Evolutionary conservation across 1,140 invertebrate species (phyloP).

Genomic region (Drosophila nikananu): DNA sequence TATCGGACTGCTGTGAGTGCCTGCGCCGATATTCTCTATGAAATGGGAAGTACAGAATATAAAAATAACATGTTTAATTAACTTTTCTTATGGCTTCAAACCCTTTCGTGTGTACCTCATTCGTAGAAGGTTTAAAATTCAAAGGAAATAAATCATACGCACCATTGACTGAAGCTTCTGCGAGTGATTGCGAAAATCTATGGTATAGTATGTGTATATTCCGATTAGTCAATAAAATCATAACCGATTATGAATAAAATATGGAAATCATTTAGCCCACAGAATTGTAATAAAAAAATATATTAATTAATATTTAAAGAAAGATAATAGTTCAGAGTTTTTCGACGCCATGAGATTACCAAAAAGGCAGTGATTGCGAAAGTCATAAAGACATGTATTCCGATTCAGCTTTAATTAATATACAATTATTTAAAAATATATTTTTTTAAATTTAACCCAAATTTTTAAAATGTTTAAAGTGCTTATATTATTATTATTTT

Average conservation of each 20-base stretch:
- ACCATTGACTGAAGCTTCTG: background rate
- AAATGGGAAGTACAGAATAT: background rate
- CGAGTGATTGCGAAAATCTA: background rate
- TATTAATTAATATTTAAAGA: background rate
- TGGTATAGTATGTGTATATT: background rate
- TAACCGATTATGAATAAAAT: background rate
- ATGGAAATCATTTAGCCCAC: no score
- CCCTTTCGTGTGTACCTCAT: no score
- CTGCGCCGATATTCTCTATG: background rate
- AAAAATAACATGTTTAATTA: slow-evolving; percentile 7
- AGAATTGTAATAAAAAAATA: fast-evolving
- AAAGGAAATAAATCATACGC: background rate
- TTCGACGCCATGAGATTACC: background rate
- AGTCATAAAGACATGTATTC: no score
- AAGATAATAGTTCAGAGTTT: background rate
- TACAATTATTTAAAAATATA: no score
- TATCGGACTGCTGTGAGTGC: background rate
- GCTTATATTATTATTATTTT: background rate
- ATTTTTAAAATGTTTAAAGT: no score
- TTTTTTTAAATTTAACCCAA: no score
- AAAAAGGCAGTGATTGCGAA: background rate
- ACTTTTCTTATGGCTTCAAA: background rate
- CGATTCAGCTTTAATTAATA: no score
- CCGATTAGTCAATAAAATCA: background rate
- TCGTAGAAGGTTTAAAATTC: background rate